These are phyloP conservation scores for Pluvialis apricaria DNA, from an alignment of 2,113 vertebrate genomes.

Conservation along the genomic window DNA sequence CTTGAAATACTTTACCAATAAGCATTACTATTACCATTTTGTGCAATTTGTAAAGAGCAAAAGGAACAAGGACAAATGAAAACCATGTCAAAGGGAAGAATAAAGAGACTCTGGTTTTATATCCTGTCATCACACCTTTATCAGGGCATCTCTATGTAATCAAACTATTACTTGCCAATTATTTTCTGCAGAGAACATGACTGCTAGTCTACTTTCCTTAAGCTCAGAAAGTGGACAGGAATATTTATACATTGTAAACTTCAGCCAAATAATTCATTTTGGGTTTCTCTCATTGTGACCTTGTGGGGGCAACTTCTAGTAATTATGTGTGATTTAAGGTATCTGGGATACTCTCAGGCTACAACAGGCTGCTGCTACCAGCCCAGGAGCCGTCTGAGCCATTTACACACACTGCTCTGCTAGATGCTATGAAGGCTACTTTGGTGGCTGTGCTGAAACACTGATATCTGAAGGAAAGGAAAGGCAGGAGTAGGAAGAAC, in stretches of 20 bases:
- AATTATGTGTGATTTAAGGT: not conserved
- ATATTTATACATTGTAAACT: not conserved
- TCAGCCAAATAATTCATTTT: not conserved
- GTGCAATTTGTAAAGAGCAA: not conserved
- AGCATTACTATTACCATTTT: not conserved
- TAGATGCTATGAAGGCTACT: not conserved
- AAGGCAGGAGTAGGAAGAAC: not conserved
- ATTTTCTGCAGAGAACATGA: not conserved
- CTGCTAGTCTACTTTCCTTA: not conserved
- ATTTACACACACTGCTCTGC: not conserved
- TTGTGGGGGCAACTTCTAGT: not conserved
- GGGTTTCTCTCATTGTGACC: not conserved
- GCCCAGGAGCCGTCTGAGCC: not conserved
- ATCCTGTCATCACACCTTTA: not conserved
- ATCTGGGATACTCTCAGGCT: not conserved
- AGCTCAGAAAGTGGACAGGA: not conserved
- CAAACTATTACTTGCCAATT: not conserved
- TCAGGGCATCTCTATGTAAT: not conserved
- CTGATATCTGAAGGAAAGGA: not conserved
- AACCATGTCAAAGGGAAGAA: not conserved
- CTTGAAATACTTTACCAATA: not conserved
- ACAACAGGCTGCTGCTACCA: not conserved
- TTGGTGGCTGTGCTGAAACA: not conserved
- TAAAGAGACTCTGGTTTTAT: not conserved
- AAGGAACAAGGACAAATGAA: not conserved